Percentiles rank a stretch among this genome's conserved stretches.
phyloP scores from a whole-genome alignment of 1,140 invertebrate genomes.

The Drosophila lowei region DNA sequence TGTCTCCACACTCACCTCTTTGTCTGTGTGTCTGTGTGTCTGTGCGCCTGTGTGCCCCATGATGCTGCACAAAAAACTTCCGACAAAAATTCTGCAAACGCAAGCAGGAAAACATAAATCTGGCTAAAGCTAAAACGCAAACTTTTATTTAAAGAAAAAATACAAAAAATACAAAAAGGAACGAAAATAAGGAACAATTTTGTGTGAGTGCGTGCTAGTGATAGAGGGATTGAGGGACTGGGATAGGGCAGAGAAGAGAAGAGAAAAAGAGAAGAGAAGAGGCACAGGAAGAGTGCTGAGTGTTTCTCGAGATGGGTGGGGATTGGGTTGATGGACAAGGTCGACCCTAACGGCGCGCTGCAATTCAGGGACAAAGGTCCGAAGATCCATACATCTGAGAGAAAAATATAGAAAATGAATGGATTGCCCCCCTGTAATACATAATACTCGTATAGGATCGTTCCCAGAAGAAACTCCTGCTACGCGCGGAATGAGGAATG shows the following conservation, averaged over 20 bases:
- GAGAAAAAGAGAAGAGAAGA: not conserved
- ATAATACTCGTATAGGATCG: no score
- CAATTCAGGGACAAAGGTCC: no score
- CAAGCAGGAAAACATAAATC: conserved; percentile 81
- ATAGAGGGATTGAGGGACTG: conserved; percentile 46
- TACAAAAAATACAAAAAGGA: conserved; percentile 7
- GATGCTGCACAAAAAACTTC: conserved; percentile 81
- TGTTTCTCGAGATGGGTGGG: conserved; percentile 3
- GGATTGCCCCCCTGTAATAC: no score
- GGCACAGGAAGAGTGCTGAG: not conserved
- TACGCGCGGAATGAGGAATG: no score
- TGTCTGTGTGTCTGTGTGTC: conserved; percentile 10
- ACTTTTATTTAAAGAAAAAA: conserved; percentile 63
- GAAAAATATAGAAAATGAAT: no score
- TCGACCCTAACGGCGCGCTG: no score
- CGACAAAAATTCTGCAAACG: conserved; percentile 81
- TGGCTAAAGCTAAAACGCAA: conserved; percentile 81
- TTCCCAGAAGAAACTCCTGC: no score
- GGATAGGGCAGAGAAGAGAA: conserved; percentile 9
- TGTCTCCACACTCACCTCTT: not conserved
- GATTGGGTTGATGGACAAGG: not conserved
- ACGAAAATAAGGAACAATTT: conserved; percentile 29
- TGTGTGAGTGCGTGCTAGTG: conserved; percentile 66
- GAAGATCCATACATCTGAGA: no score
- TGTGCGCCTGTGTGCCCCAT: conserved; percentile 55